phyloP scores from a whole-genome alignment of 2,797 vertebrate genomes.

The Galagoides demidoff region DNA sequence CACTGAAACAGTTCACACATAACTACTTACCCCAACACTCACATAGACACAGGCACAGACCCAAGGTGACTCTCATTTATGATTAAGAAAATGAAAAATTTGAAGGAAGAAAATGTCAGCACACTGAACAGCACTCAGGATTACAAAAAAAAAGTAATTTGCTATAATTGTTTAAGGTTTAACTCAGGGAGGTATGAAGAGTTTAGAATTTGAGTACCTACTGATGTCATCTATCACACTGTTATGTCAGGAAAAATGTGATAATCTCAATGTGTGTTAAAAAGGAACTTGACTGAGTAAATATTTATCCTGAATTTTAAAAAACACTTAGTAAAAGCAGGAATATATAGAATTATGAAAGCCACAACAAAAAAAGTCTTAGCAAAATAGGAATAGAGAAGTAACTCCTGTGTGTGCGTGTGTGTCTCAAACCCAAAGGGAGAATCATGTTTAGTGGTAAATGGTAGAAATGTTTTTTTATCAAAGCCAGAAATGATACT shows the following conservation, averaged over 20 bases:
- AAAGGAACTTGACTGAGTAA: not conserved
- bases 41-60: not conserved
- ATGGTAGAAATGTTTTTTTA: not conserved
- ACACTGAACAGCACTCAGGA: not conserved
- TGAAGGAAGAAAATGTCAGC: not conserved
- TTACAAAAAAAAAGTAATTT: not conserved
- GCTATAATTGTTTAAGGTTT: not conserved
- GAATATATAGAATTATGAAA: not conserved
- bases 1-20: not conserved
- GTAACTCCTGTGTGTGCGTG: not conserved
- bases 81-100: not conserved
- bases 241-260: not conserved
- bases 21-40: not conserved
- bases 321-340: not conserved
- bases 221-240: not conserved
- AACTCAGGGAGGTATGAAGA: not conserved
- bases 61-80: not conserved
- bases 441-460: not conserved
- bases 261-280: not conserved
- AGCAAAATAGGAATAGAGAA: conserved; percentile 12
- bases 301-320: not conserved
- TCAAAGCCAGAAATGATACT: conserved; percentile 18
- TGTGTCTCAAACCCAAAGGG: not conserved
- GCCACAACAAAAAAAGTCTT: not conserved
- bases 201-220: conserved; percentile 7